These are phyloP conservation scores for Hydrolagus colliei DNA, from an alignment of 2,797 vertebrate species.

Conservation along the genomic window DNA sequence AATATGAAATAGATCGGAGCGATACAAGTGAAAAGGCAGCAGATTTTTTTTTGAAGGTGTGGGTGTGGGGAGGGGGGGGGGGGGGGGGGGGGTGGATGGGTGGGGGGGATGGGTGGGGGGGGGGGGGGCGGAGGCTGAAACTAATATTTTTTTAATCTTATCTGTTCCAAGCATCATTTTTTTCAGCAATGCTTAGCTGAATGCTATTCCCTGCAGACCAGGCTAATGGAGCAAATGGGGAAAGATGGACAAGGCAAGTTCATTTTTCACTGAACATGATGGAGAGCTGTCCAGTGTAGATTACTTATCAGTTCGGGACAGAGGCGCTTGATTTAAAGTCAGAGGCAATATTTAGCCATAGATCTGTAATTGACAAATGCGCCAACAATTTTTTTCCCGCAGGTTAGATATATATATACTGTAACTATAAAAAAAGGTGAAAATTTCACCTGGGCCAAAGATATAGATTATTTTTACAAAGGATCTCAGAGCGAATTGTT, in stretches of 20 bases:
- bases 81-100: too few species aligned
- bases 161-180: conserved; percentile 4
- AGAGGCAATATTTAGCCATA: conserved; percentile 7
- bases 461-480: too few species aligned
- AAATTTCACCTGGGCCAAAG: too few species aligned
- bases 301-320: conserved; percentile 31
- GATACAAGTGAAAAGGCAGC: conserved; percentile 7
- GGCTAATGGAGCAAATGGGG: conserved; percentile 31
- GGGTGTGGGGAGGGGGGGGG: too few species aligned
- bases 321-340: conserved; percentile 26
- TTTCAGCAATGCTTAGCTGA: conserved; percentile 19
- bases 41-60: conserved; percentile 5
- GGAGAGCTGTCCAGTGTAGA: conserved; percentile 29
- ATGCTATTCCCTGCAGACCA: conserved; percentile 14
- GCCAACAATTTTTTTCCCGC: not conserved
- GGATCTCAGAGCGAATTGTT: too few species aligned
- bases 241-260: conserved; percentile 28
- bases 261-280: conserved; percentile 31
- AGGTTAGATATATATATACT: not conserved
- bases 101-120: too few species aligned
- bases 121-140: not conserved
- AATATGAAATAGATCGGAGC: not conserved
- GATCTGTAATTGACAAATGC: not conserved
- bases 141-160: conserved; percentile 15
- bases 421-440: too few species aligned